Conservation (phyloP, 1,140 invertebrate genomes). For the Laodelphax striatellus region DNA sequence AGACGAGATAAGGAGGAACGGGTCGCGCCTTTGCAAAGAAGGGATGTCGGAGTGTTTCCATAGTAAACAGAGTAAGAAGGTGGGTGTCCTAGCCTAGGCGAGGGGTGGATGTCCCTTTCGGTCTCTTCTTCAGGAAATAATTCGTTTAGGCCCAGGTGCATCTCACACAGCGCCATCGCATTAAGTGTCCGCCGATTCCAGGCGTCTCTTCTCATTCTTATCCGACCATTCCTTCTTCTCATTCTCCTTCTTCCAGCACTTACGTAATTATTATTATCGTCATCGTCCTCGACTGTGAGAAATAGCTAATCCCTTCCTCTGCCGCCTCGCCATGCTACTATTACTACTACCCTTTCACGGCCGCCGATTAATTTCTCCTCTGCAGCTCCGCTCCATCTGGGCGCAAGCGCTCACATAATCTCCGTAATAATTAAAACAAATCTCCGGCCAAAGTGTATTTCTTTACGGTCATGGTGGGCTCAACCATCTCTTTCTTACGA, state of each 20-base stretch:
- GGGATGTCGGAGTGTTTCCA: neutral
- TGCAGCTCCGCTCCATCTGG: too few relatives aligned
- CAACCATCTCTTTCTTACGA: too few relatives aligned
- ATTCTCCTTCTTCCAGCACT: slow-evolving; percentile 16
- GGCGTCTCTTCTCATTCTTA: slow-evolving; percentile 19
- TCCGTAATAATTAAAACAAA: too few relatives aligned
- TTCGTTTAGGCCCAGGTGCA: slow-evolving; percentile 2
- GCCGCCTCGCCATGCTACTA: too few relatives aligned
- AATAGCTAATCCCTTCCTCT: slow-evolving; percentile 7
- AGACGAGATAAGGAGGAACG: neutral
- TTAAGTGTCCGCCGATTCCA: slow-evolving; percentile 4
- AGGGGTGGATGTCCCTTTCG: neutral
- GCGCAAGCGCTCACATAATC: too few relatives aligned
- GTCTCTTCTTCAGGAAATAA: slow-evolving; percentile 1
- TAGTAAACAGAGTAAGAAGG: neutral
- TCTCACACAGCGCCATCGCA: neutral
- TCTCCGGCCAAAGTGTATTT: too few relatives aligned
- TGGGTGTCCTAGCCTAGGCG: neutral
- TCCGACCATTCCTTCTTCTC: slow-evolving; percentile 19
- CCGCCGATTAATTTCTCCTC: too few relatives aligned
- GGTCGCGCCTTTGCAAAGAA: neutral
- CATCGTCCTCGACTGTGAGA: neutral
- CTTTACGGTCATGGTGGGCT: too few relatives aligned
- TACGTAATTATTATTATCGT: slow-evolving; percentile 2
- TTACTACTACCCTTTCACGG: slow-evolving; percentile 5